These are phyloP conservation scores for Brotula barbata DNA, from an alignment of 2,797 vertebrate genomes.

Conservation along the genomic window DNA sequence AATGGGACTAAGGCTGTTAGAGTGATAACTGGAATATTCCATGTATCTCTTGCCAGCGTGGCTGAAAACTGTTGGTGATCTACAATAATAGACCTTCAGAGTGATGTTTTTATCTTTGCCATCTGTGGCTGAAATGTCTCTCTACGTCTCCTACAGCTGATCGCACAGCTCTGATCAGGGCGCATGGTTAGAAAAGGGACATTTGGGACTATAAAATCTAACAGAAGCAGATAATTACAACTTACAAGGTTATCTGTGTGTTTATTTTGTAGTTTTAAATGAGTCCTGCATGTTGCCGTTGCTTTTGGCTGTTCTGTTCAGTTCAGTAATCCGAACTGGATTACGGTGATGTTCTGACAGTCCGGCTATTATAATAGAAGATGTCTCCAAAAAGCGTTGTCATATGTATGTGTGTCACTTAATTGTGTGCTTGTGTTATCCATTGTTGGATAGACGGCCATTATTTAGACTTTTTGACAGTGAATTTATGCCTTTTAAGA, in stretches of 20 bases:
- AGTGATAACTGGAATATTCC: conserved; percentile 64
- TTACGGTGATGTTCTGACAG: conserved; percentile 3
- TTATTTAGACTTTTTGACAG: not conserved
- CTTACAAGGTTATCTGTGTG: conserved; percentile 28
- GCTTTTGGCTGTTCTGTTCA: conserved; percentile 16
- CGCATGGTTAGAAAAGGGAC: not conserved
- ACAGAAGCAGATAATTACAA: conserved; percentile 8
- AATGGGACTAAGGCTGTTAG: conserved; percentile 52
- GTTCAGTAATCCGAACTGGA: not conserved
- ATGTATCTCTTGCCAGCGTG: conserved; percentile 52
- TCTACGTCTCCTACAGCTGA: conserved; percentile 10
- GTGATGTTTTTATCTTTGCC: conserved; percentile 65
- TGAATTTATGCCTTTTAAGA: not conserved
- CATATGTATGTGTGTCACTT: conserved; percentile 2
- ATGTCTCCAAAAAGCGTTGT: too few species aligned
- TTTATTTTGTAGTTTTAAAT: conserved; percentile 46
- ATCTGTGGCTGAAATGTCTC: conserved; percentile 49
- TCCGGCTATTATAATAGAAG: too few species aligned
- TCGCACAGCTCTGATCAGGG: conserved; percentile 10
- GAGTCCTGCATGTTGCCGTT: conserved; percentile 19
- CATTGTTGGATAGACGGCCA: not conserved
- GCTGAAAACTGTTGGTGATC: conserved; percentile 55
- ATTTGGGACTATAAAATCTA: conserved; percentile 12
- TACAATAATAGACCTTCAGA: conserved; percentile 52
- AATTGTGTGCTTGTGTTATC: conserved; percentile 13